phyloP scores from a whole-genome alignment of 1,140 invertebrate species.

The Pissodes strobi region DNA sequence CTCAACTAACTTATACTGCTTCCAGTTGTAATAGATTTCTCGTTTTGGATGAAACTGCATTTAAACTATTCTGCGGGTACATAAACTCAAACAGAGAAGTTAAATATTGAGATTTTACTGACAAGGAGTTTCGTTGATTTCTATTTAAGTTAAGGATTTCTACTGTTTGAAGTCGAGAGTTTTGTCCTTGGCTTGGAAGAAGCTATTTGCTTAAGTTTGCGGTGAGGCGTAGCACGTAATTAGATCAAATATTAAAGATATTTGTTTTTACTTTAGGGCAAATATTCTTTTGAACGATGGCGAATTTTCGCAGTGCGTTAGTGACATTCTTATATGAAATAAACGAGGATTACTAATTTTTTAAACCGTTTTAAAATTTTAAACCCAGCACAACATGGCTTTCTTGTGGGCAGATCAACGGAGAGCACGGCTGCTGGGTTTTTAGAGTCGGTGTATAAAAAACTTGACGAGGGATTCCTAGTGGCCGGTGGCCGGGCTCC shows the following conservation, averaged over 20 bases:
- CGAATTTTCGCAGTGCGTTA: no score
- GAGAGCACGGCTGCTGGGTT: no score
- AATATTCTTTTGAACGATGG: no score
- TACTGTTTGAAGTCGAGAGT: slow-evolving; percentile 8
- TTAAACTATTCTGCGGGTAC: slow-evolving; percentile 5
- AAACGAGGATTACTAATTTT: no score
- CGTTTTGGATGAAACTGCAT: slow-evolving; percentile 10
- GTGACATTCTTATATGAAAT: no score
- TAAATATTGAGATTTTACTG: slow-evolving; percentile 24
- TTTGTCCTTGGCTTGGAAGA: neutral
- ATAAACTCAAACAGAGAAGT: slow-evolving; percentile 15
- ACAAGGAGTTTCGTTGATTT: slow-evolving; percentile 14
- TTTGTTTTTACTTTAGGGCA: neutral
- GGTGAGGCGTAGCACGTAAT: neutral
- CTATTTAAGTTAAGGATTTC: slow-evolving; percentile 17
- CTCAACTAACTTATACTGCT: no score
- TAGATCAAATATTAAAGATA: neutral
- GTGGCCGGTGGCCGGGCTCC: no score
- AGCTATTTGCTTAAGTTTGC: neutral
- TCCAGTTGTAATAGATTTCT: slow-evolving; percentile 1
- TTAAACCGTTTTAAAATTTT: no score
- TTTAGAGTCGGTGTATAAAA: no score
- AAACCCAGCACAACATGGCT: no score
- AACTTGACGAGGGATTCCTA: no score
- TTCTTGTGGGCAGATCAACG: no score